These are phyloP conservation scores for Portunus trituberculatus DNA, from an alignment of 1,140 invertebrate genomes.

Conservation along the genomic window DNA sequence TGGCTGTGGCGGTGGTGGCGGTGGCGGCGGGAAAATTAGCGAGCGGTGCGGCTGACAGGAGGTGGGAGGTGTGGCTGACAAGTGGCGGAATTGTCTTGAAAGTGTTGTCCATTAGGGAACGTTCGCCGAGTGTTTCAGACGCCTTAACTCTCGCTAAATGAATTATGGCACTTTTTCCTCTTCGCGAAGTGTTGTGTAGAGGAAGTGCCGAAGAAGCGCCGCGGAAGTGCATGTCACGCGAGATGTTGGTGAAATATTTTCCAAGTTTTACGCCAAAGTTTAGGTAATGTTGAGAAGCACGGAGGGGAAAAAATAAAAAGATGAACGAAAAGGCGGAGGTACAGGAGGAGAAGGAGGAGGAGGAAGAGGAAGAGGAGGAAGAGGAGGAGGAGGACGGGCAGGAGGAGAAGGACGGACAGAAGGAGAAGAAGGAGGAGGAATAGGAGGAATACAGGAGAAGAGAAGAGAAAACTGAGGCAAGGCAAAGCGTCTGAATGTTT, in stretches of 20 bases:
- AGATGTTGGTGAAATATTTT: conserved; percentile 36
- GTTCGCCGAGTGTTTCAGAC: too few species aligned
- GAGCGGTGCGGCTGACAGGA: neutral
- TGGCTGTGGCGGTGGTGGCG: too few species aligned
- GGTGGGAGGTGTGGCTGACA: neutral
- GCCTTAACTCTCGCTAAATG: too few species aligned
- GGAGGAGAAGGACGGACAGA: too few species aligned
- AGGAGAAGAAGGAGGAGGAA: too few species aligned
- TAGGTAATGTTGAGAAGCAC: neutral
- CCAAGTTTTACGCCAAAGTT: neutral
- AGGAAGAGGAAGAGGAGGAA: too few species aligned
- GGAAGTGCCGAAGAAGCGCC: neutral
- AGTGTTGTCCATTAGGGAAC: too few species aligned
- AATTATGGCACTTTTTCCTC: neutral
- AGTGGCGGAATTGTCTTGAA: neutral
- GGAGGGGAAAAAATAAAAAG: neutral
- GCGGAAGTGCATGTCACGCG: neutral
- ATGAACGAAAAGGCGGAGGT: neutral
- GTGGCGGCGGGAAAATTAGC: neutral
- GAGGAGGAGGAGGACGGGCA: too few species aligned
- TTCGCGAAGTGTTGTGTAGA: too few species aligned
- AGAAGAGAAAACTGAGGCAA: too few species aligned
- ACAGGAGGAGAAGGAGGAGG: neutral
- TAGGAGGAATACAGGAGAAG: too few species aligned
- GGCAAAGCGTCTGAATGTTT: too few species aligned